A percentile compares a stretch with the other conserved stretches of the same genome.
phyloP scores from a whole-genome alignment of 2,888 invertebrate genomes.

The Frankliniella intonsa region DNA sequence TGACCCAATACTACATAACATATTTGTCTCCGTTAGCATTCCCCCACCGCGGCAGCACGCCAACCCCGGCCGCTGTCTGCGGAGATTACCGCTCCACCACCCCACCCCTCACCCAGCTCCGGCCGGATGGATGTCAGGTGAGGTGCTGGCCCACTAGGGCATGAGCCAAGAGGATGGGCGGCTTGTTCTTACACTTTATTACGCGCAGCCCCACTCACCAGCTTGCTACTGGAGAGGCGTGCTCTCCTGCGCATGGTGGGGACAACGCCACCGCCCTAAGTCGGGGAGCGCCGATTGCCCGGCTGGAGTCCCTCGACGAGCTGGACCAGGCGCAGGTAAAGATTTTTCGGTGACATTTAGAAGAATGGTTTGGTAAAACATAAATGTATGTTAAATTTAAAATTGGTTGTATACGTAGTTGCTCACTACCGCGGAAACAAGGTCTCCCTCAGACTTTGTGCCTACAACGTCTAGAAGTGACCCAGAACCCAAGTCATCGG shows the following conservation, averaged over 20 bases:
- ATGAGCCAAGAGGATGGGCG: too few relatives aligned
- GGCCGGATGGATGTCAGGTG: neutral
- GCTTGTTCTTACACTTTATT: too few relatives aligned
- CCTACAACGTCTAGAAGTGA: neutral
- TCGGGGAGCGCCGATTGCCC: neutral
- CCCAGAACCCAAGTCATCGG: neutral
- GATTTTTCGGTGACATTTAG: too few relatives aligned
- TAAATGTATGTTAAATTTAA: too few relatives aligned
- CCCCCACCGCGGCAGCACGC: neutral
- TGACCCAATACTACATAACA: too few relatives aligned
- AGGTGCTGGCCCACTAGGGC: too few relatives aligned
- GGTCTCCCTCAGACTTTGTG: neutral
- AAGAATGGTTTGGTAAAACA: too few relatives aligned
- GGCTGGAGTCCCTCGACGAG: neutral
- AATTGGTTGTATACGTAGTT: neutral
- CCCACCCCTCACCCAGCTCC: neutral
- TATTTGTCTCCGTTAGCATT: neutral
- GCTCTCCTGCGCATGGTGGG: too few relatives aligned
- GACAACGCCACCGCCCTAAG: neutral
- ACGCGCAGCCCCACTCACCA: too few relatives aligned
- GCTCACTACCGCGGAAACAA: neutral
- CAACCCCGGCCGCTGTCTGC: neutral
- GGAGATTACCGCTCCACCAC: neutral
- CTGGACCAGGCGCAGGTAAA: neutral
- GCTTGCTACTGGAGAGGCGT: too few relatives aligned